Evolutionary conservation across 1,140 invertebrate genomes (phyloP).

Genomic region (honey bee (Apis mellifera)): Amel_HAv3.1 CM009941.2:8397001-8397500

Average conservation of each 20-base stretch:
- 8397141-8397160: slow-evolving; percentile 25
- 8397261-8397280: background rate
- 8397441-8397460: no score
- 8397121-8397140: slow-evolving; percentile 37
- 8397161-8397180: background rate
- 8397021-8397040: slow-evolving; percentile 81
- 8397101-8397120: slow-evolving; percentile 60
- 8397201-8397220: no score
- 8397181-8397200: background rate
- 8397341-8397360: no score
- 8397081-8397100: slow-evolving; percentile 68
- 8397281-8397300: background rate
- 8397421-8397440: no score
- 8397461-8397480: no score
- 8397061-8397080: slow-evolving; percentile 3
- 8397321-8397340: no score
- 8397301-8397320: no score
- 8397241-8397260: background rate
- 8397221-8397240: background rate
- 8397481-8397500: no score
- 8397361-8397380: no score
- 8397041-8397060: slow-evolving; percentile 74
- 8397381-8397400: no score
- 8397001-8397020: slow-evolving; percentile 74
- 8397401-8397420: no score